Base-by-base conservation (phyloP, 2,113 vertebrate genomes). In the Lepus americanus region DNA sequence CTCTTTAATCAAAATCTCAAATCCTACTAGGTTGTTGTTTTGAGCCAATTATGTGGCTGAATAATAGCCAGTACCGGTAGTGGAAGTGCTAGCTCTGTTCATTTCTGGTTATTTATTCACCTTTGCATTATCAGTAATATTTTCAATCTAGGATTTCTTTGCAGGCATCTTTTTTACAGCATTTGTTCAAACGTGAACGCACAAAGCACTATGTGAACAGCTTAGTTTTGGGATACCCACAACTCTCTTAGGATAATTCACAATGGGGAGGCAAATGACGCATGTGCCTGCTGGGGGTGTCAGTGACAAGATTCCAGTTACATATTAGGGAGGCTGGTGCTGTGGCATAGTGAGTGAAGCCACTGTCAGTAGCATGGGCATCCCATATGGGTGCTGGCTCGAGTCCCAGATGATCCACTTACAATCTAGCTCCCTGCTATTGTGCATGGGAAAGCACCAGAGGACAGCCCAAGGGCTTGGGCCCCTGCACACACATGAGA, bases 111-210 rank as follows among this genome's bases (percentile, higher is more conserved):
- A 5, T 44, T 85, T 66, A 79, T 84, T 79, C 87, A 44, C 17
- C 13, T 7, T 59, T 89, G 9, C 12, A 5, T 74, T 53, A 70
- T 76, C 12, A 67, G 33, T 89, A 39, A 84, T 22, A 64, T 77
- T 33, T 22, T 85, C 44, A 82, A 76, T 23, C 44, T 82, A 76
- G 36, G 44, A 89, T 92, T 64, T 89, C 53, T 94, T 81, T 61
- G 9, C 25, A 77, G 51, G 25, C 79, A 69, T 55, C 17, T 10
- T 94, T 73, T 89, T 88, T 51, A 81, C 92, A 23, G 20, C 4
- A 80, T 36, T 76, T 72, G 19, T 36, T 81, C 6, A 72, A 23
- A 64, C 66, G 66, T 78, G 89, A 59, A 92, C 5, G 23, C 27
- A 69, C 3, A 3, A 55, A n/a, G 13, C 9, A 39, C 33, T 84